phyloP scores from a whole-genome alignment of 2,797 vertebrate genomes.

The Tympanoctomys barrerae region DNA sequence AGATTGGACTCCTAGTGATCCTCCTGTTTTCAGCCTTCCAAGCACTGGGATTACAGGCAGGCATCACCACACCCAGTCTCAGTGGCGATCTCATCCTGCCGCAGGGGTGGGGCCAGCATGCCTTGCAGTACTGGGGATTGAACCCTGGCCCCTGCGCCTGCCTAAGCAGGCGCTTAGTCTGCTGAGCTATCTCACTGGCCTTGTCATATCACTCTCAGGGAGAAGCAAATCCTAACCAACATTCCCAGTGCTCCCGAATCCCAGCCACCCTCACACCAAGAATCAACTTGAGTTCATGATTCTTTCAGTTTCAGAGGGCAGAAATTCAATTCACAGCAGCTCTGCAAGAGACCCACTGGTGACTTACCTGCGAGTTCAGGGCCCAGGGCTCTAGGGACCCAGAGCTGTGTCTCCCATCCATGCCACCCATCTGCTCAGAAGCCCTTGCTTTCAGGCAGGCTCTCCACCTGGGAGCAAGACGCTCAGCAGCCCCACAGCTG shows the following conservation, averaged over 20 bases:
- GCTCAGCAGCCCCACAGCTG: neutral
- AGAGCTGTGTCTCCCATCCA: fast-evolving
- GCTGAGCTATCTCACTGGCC: no score
- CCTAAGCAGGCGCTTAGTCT: no score
- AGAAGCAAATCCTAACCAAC: neutral
- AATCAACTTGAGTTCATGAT: neutral
- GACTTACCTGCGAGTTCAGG: no score
- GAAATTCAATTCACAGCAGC: neutral
- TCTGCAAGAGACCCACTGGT: neutral
- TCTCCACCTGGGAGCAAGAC: neutral
- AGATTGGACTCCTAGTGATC: no score
- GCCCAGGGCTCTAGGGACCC: neutral
- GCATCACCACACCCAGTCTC: no score
- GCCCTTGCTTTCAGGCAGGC: neutral
- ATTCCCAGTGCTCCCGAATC: neutral
- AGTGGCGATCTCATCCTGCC: no score
- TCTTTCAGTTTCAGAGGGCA: neutral
- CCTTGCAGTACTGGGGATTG: no score
- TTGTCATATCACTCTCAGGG: neutral
- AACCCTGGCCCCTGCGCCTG: no score
- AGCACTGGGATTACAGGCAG: no score
- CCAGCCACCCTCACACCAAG: neutral
- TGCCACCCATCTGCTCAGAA: neutral
- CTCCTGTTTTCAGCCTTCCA: no score
- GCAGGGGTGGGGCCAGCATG: no score